Evolutionary conservation across 2,797 vertebrate species (phyloP).

Genomic region (Coregonus sp.): DNA sequence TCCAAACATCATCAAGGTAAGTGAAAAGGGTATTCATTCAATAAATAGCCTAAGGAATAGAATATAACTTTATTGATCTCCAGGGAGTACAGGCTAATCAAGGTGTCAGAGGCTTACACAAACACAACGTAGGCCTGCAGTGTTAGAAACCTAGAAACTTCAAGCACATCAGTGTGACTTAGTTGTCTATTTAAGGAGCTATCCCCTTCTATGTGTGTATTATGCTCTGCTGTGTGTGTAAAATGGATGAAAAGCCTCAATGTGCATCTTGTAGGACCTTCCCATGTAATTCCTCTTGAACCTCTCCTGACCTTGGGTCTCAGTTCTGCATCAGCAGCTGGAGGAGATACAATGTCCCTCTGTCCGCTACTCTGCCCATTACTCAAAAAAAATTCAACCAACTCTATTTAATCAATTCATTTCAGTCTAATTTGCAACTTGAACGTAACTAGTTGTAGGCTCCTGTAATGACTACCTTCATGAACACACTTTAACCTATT

Average conservation of each 20-base stretch:
- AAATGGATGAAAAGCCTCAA: conserved; percentile 49
- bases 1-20: conserved; percentile 86
- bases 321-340: conserved; percentile 41
- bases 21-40: not conserved
- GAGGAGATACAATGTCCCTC: conserved; percentile 65
- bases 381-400: conserved; percentile 44
- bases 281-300: conserved; percentile 69
- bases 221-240: conserved; percentile 1
- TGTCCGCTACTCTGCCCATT: conserved; percentile 50
- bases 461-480: not conserved
- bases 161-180: not conserved
- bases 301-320: conserved; percentile 64
- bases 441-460: conserved; percentile 16
- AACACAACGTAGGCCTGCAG: not conserved
- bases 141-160: not conserved
- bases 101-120: not conserved
- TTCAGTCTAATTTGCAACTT: conserved; percentile 43
- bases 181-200: not conserved
- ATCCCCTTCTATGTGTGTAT: too few relatives aligned
- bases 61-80: not conserved
- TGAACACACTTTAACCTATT: not conserved
- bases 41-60: not conserved
- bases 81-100: not conserved
- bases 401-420: conserved; percentile 54
- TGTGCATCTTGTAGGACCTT: conserved; percentile 53